These are phyloP conservation scores for Ambastaia sidthimunki DNA, from an alignment of 2,797 vertebrate genomes.

Conservation along the genomic window DNA sequence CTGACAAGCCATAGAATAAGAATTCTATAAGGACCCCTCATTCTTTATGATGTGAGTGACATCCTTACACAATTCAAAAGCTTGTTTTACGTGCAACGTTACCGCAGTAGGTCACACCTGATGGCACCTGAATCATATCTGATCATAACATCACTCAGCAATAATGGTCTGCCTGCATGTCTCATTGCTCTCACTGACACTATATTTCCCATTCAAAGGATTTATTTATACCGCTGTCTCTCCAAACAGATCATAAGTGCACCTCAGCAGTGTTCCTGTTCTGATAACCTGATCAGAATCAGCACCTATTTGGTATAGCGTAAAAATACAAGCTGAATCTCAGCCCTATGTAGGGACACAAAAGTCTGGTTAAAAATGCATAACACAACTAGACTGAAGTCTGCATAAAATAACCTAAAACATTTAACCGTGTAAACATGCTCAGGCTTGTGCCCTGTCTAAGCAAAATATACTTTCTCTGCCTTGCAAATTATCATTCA, in stretches of 20 bases:
- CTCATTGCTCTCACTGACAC: background rate
- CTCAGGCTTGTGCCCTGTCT: background rate
- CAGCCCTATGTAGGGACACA: background rate
- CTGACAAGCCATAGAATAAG: constrained; percentile 60
- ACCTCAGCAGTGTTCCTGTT: background rate
- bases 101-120: background rate
- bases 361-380: background rate
- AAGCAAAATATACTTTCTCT: background rate
- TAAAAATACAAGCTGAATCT: background rate
- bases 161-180: background rate
- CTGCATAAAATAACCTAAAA: too few species aligned
- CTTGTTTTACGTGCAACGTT: background rate
- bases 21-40: background rate
- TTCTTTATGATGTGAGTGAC: constrained; percentile 10
- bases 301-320: background rate
- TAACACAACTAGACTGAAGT: too few species aligned
- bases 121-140: background rate
- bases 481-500: background rate
- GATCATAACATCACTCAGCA: background rate
- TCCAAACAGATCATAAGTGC: background rate
- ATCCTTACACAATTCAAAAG: background rate
- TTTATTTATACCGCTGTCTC: background rate
- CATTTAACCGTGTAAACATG: background rate
- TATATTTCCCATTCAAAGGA: background rate
- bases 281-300: background rate